Percentiles rank a stretch among this genome's conserved stretches.
phyloP scores from a whole-genome alignment of 2,797 vertebrate genomes.

The Typhlichthys eigenmanni region DNA sequence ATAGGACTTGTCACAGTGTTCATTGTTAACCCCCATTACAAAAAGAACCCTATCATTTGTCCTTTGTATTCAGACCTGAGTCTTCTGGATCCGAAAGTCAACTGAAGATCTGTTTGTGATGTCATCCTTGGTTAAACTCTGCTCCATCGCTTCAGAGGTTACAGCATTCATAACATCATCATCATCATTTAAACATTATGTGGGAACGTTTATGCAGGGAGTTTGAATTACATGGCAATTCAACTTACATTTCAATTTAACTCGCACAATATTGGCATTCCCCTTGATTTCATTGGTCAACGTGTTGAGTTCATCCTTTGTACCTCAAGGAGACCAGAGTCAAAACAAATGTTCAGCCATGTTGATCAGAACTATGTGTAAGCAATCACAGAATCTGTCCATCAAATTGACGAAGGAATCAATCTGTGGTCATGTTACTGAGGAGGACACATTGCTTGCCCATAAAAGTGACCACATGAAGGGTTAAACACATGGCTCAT shows the following conservation, averaged over 20 bases:
- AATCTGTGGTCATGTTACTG: slow-evolving; percentile 52
- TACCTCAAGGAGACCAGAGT: slow-evolving; percentile 71
- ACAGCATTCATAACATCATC: not conserved
- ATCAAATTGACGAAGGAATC: slow-evolving; percentile 11
- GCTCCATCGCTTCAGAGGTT: slow-evolving; percentile 83
- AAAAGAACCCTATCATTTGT: not conserved
- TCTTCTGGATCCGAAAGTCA: slow-evolving; percentile 90
- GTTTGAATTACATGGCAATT: not conserved
- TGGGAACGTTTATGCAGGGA: no score
- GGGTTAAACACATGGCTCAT: slow-evolving; percentile 3
- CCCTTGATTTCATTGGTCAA: slow-evolving; percentile 91
- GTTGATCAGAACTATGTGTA: no score
- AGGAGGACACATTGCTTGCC: slow-evolving; percentile 16
- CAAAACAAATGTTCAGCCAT: slow-evolving; percentile 23
- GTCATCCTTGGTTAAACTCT: slow-evolving; percentile 84
- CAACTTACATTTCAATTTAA: slow-evolving; percentile 88
- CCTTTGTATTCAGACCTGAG: slow-evolving; percentile 80
- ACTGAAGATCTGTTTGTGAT: slow-evolving; percentile 78
- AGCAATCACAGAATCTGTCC: not conserved
- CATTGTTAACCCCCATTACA: not conserved
- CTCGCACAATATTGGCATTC: slow-evolving; percentile 84
- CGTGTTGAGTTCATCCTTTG: slow-evolving; percentile 88
- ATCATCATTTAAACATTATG: not conserved
- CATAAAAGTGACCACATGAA: slow-evolving; percentile 12
- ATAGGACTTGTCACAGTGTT: slow-evolving; percentile 1